Evolutionary conservation across 2,797 vertebrate species (phyloP).

Genomic region (Micropoecilia bifurca): DNA sequence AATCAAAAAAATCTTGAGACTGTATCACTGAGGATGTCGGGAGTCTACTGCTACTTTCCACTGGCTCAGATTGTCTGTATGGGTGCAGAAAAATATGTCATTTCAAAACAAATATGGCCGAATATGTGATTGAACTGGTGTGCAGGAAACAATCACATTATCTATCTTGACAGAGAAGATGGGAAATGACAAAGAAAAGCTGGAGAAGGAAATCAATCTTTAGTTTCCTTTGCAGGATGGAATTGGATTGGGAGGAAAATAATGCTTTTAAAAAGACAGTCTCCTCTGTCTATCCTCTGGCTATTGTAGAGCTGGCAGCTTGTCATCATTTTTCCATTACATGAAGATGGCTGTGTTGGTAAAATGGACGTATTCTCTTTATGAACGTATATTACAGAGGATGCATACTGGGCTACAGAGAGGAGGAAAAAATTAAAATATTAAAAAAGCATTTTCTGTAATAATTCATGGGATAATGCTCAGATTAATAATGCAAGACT

Average conservation of each 20-base stretch:
- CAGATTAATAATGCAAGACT: neutral
- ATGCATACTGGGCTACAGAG: neutral
- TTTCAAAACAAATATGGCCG: constrained; percentile 54
- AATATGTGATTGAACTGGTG: constrained; percentile 48
- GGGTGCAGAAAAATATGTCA: constrained; percentile 37
- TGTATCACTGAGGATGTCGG: constrained; percentile 6
- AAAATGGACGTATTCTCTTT: neutral
- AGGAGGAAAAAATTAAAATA: neutral
- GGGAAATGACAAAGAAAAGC: constrained; percentile 49
- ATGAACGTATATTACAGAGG: neutral
- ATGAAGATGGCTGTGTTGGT: neutral
- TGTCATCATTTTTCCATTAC: neutral
- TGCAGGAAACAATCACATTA: constrained; percentile 34
- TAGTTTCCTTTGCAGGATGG: constrained; percentile 42
- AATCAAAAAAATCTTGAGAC: neutral
- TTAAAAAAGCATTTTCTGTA: neutral
- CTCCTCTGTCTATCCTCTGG: neutral
- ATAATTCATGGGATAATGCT: neutral
- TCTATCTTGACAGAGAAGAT: constrained; percentile 40
- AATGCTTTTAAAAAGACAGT: constrained; percentile 39
- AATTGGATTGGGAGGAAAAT: constrained; percentile 64
- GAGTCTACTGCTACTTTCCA: constrained; percentile 2
- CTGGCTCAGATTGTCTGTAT: constrained; percentile 29
- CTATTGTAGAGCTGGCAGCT: constrained; percentile 16
- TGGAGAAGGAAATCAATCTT: constrained; percentile 56